These are phyloP conservation scores for Dendrolimus houi DNA, from an alignment of 2,888 invertebrate species.

Conservation along the genomic window DNA sequence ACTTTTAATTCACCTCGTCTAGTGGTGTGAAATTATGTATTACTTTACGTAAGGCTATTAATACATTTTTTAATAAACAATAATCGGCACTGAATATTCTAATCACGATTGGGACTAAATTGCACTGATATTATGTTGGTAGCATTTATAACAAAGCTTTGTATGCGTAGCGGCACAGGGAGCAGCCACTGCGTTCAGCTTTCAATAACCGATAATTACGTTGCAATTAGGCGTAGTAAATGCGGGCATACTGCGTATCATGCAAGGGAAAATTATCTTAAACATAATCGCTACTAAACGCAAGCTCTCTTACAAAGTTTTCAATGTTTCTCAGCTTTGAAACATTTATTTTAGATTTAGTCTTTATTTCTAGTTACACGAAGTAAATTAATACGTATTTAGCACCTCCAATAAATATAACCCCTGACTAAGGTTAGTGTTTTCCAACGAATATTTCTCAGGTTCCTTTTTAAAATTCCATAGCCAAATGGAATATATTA, in stretches of 20 bases:
- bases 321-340: neutral
- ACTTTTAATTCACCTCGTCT: no score
- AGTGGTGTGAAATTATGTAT: no score
- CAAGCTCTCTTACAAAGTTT: conserved; percentile 3
- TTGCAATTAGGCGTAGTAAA: conserved; percentile 55
- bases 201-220: conserved; percentile 53
- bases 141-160: conserved; percentile 18
- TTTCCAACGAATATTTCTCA: no score
- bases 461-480: no score
- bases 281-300: conserved; percentile 32
- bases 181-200: conserved; percentile 29
- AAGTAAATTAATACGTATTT: no score
- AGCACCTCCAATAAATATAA: no score
- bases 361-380: no score
- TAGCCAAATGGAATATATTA: no score
- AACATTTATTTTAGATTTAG: neutral
- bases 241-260: conserved; percentile 27
- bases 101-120: conserved; percentile 4
- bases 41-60: neutral
- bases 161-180: conserved; percentile 16
- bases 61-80: neutral
- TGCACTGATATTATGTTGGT: conserved; percentile 6
- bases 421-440: no score
- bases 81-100: neutral
- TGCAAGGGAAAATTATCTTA: conserved; percentile 32